phyloP scores from a whole-genome alignment of 2,113 vertebrate species.

The Motacilla tschutschensis region DNA sequence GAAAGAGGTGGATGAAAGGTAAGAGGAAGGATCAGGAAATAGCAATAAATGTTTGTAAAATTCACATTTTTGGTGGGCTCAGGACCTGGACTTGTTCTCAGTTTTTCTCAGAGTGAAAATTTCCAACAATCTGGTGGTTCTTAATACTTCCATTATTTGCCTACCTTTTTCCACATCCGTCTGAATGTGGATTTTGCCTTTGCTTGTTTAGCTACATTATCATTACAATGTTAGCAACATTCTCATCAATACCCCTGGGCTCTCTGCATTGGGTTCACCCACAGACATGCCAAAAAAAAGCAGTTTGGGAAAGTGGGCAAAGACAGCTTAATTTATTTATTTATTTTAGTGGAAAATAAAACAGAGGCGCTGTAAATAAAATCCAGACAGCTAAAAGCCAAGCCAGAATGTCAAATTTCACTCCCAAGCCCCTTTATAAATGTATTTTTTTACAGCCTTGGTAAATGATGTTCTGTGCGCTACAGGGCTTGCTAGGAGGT shows the following conservation, averaged over 20 bases:
- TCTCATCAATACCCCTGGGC: neutral
- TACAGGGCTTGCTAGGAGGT: constrained; percentile 30
- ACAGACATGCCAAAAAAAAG: neutral
- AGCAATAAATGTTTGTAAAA: neutral
- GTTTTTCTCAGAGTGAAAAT: neutral
- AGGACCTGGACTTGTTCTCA: neutral
- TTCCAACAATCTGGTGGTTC: neutral
- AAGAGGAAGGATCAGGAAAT: neutral
- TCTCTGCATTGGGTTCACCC: neutral
- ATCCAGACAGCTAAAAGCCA: neutral
- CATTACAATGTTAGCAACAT: neutral
- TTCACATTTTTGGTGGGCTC: neutral
- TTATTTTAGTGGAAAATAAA: constrained; percentile 18
- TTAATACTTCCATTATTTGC: rapidly evolving
- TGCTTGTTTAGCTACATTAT: neutral
- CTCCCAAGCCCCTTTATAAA: constrained; percentile 26
- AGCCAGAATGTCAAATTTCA: neutral
- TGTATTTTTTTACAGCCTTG: constrained; percentile 19
- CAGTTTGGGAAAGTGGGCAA: neutral
- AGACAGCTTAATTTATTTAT: neutral
- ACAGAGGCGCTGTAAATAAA: neutral
- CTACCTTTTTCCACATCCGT: neutral
- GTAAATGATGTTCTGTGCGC: constrained; percentile 24
- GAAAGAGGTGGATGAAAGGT: neutral
- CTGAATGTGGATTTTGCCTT: neutral